Conservation (phyloP, 2,888 invertebrate genomes). For the Aphelenchoides bicaudatus region DNA sequence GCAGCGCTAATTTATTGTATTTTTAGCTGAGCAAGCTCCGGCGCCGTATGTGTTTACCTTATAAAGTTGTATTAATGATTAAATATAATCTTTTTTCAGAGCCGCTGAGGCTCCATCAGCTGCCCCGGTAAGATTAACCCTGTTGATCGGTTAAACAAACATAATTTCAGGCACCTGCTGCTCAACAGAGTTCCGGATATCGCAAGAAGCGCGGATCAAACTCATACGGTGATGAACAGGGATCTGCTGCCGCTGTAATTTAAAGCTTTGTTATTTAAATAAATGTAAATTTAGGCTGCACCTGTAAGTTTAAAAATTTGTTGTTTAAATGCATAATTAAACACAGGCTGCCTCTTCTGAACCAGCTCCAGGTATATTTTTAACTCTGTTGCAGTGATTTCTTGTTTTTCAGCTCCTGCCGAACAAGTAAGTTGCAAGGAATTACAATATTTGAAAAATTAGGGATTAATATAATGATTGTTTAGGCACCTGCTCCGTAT, state of each 20-base stretch:
- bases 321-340: neutral
- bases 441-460: neutral
- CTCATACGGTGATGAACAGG: conserved; percentile 15
- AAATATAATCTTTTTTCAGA: too few species aligned
- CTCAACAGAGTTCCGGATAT: neutral
- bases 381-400: too few species aligned
- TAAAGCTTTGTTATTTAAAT: too few species aligned
- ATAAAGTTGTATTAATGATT: too few species aligned
- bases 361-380: neutral
- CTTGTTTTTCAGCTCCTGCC: too few species aligned
- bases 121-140: neutral
- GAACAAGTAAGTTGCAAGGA: too few species aligned
- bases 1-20: too few species aligned
- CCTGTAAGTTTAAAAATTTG: too few species aligned
- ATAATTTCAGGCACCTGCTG: neutral
- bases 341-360: neutral
- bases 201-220: conserved; percentile 5
- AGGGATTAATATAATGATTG: neutral
- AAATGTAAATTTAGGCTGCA: too few species aligned
- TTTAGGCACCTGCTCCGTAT: neutral
- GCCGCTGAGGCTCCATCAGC: too few species aligned
- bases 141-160: neutral
- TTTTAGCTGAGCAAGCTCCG: conserved; percentile 1
- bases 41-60: neutral
- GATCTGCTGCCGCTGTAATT: too few species aligned